Base-by-base conservation (phyloP, 2,888 invertebrate genomes). In the Amphipoea lucens region DNA sequence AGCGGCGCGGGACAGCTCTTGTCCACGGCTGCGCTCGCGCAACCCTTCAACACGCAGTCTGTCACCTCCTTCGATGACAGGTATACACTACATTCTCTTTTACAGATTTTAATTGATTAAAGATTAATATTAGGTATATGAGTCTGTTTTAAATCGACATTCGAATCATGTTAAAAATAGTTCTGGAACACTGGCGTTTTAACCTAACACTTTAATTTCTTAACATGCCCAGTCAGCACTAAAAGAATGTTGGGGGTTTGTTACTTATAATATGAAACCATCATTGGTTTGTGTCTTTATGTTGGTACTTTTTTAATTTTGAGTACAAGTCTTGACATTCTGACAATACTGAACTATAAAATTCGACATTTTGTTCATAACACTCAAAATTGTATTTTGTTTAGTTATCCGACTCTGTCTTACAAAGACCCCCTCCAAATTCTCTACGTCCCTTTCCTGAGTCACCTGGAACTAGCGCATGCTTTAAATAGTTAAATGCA, bases 1-100 rank as follows among this genome's bases (percentile, higher is more conserved):
- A 86, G 82, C 74, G 93, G 89, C 83, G 94, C 92, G 29, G 93
- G 92, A 0, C 86, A 92, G 81, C 92, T 94, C 20, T 88, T 91
- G 42, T 83, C 88, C 48, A 57, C 84, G 45, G 67, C 85, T 54
- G 84, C 81, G 66, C 68, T 82, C 57, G 78, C 83, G 48, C 86
- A 48, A 62, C 83, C 81, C 3, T 72, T 77, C 76, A 86, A 51
- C 60, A 29, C 79, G 48, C 84, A 87, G 11, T 82, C 89, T 0
- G 77, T 63, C 57, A 54, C 82, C 7, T 84, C 84, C 2, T 78
- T 88, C 29, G 90, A 90, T 17, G 90, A 89, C 70, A 87, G 87
- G 74, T 75, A 74, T 74, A 75, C 74, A 51, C 51, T 20, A 51
- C 40, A 42, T 20, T 74, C 17, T 40, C n/a, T 60, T 4, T 12